Base-by-base conservation (phyloP, 1,140 invertebrate species). In the Diuraphis noxia region DNA sequence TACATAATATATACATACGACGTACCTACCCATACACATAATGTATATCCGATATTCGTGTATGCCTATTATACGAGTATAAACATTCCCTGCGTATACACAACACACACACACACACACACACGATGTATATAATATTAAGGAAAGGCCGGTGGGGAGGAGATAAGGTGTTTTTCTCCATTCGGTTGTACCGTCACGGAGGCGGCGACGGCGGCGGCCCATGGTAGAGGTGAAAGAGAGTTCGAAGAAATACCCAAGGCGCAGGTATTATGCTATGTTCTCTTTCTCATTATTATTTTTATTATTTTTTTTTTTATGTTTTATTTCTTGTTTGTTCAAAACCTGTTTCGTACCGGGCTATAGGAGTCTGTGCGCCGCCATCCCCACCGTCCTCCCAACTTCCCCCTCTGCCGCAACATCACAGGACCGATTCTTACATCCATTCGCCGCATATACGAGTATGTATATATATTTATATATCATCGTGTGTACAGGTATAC, bases 291-390 rank as follows among this genome's bases (percentile, higher is more conserved):
- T 90, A 90, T 90, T 90, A 81, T 89, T 89, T 43, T 77, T 89
- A 89, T 89, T 72, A 25, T 84, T 34, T n/a, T 81, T 81, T 90
- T 90, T 82, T 91, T 91, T 81, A 82, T 82, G 72, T 91, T 91
- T 90, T 91, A 91, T 91, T 91, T 91, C 89, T 91, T 91, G 89
- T 91, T 91, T 91, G 89, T 91, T 91, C 89, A 82, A 81, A 91
- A 91, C 89, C 89, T 81, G 89, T 91, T 91, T 49, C 49, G 41
- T 90, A 79, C 88, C n/a, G 63, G 88, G 72, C 88, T 38, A 90
- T 46, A 81, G 88, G 88, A 90, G 88, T 90, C 88, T 90, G 88
- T 79, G 40, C 63, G 41, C 56, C 88, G 41, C n/a, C 82, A 30
- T 40, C 38, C 36, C 63, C 87, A 77, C 56, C 56, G 56, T n/a